Percentiles rank a stretch among this genome's conserved stretches.
Evolutionary conservation across 1,140 invertebrate species (phyloP).

Genomic region (Coboldia fuscipes): DNA sequence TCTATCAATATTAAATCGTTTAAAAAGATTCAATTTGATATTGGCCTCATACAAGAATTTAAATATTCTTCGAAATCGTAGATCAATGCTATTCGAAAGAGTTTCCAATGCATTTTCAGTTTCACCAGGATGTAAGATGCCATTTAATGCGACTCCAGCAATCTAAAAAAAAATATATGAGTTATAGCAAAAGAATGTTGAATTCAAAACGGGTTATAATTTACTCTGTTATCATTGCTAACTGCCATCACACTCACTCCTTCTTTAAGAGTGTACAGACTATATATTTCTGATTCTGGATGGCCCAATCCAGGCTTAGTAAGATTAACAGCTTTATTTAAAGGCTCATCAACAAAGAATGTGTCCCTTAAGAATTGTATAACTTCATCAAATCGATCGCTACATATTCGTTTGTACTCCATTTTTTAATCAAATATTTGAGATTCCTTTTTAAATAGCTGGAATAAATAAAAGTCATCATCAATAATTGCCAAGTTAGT

Average conservation of each 20-base stretch:
- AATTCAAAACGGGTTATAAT: constrained; percentile 6
- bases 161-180: constrained; percentile 23
- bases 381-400: constrained; percentile 30
- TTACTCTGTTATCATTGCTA: constrained; percentile 32
- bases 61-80: constrained; percentile 42
- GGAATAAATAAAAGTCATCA: too few relatives aligned
- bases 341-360: constrained; percentile 60
- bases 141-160: constrained; percentile 41
- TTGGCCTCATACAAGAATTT: constrained; percentile 37
- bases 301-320: constrained; percentile 41
- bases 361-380: constrained; percentile 42
- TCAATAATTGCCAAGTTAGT: too few relatives aligned
- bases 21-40: constrained; percentile 34
- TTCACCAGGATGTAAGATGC: constrained; percentile 31
- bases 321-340: constrained; percentile 50
- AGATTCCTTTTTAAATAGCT: too few relatives aligned
- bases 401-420: constrained; percentile 26
- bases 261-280: constrained; percentile 40
- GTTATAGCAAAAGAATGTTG: not conserved
- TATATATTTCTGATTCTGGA: constrained; percentile 46
- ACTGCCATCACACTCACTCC: constrained; percentile 47
- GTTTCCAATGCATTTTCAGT: constrained; percentile 31
- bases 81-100: constrained; percentile 28
- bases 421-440: too few relatives aligned
- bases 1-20: constrained; percentile 37